A percentile compares a stretch with the other conserved stretches of the same genome.
Conservation (phyloP, 2,113 vertebrate species). For the Sorex araneus region DNA sequence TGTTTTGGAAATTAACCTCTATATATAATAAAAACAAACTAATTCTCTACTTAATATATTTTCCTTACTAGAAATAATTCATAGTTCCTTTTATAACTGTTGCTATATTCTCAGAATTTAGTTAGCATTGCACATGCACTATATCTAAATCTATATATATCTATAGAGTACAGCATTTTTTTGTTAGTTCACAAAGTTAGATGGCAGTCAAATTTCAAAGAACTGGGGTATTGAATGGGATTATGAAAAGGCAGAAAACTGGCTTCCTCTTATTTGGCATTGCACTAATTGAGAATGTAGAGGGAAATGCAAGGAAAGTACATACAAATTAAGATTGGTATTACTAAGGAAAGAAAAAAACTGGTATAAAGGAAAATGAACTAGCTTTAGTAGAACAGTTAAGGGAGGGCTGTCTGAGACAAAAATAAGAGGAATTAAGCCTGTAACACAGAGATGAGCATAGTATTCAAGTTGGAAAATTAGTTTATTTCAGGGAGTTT, state of each 20-base stretch:
- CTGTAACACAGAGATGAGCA: conserved; percentile 12
- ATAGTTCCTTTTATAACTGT: background rate
- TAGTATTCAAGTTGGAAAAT: background rate
- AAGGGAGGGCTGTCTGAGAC: background rate
- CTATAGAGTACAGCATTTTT: background rate
- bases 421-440: conserved; percentile 48
- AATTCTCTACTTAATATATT: background rate
- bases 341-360: background rate
- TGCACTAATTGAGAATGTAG: background rate
- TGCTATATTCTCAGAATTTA: background rate
- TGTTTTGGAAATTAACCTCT: conserved; percentile 29
- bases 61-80: conserved; percentile 8
- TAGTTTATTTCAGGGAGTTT: background rate
- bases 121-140: conserved; percentile 4
- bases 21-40: background rate
- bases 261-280: background rate
- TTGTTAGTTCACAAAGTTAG: background rate
- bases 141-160: conserved; percentile 14
- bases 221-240: background rate
- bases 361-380: background rate
- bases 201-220: background rate
- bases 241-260: background rate
- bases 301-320: background rate
- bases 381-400: background rate
- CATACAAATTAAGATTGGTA: conserved; percentile 52